A percentile compares a stretch with the other conserved stretches of the same genome.
Evolutionary conservation across 2,113 vertebrate genomes (phyloP).

Genomic region (Baryphthengus martii): DNA sequence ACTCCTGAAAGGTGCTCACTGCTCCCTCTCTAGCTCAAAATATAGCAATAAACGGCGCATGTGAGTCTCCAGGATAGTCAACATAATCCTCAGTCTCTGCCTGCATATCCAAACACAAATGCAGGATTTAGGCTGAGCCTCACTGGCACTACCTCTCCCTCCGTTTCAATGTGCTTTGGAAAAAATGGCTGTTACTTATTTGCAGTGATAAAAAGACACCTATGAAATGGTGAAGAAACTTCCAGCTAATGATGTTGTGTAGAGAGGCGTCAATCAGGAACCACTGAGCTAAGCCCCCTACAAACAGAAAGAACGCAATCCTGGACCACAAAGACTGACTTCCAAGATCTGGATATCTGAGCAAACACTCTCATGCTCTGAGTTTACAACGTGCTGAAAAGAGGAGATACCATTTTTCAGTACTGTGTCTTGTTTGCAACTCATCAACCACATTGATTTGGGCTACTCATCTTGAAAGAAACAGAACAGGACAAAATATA

Average conservation of each 20-base stretch:
- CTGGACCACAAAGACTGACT: background rate
- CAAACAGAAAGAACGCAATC: background rate
- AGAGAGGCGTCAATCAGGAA: background rate
- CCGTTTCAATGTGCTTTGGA: background rate
- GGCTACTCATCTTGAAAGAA: background rate
- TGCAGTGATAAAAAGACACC: background rate
- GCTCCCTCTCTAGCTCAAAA: background rate
- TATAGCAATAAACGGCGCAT: background rate
- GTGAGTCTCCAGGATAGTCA: background rate
- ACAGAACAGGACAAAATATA: background rate
- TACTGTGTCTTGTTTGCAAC: background rate
- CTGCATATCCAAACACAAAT: background rate
- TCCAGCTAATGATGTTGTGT: background rate
- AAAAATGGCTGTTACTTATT: background rate
- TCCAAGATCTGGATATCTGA: background rate
- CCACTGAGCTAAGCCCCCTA: background rate
- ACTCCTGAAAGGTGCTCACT: background rate
- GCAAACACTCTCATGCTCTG: background rate
- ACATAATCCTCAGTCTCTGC: background rate
- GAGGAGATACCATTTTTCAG: background rate
- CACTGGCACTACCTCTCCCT: background rate
- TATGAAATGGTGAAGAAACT: background rate
- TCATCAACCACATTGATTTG: background rate
- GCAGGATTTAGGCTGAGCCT: background rate
- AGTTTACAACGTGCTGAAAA: background rate